A percentile compares a stretch with the other conserved stretches of the same genome.
Evolutionary conservation across 1,140 invertebrate genomes (phyloP).

Genomic region (Metaphire vulgaris): DNA sequence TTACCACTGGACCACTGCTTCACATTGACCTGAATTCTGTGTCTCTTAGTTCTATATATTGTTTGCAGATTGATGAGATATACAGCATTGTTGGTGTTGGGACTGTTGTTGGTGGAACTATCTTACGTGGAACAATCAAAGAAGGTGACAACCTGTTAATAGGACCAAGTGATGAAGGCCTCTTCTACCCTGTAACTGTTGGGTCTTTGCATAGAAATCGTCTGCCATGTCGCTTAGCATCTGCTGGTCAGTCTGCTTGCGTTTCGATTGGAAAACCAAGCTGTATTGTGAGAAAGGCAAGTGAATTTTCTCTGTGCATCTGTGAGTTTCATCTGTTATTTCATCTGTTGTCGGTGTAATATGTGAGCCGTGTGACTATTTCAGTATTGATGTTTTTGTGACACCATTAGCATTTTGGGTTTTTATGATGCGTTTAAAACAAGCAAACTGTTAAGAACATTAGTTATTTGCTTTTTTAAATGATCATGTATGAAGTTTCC

Average conservation of each 20-base stretch:
- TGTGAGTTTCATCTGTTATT: neutral
- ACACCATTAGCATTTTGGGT: too few relatives aligned
- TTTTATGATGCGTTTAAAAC: too few relatives aligned
- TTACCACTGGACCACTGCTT: too few relatives aligned
- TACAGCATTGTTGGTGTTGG: constrained; percentile 96
- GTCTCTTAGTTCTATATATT: neutral
- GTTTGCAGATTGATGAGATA: constrained; percentile 93
- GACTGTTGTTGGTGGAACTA: constrained; percentile 92
- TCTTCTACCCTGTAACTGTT: constrained; percentile 70
- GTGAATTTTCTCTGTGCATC: neutral
- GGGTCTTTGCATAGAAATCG: constrained; percentile 83
- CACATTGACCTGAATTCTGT: too few relatives aligned
- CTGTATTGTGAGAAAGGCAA: neutral
- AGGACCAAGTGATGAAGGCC: constrained; percentile 76
- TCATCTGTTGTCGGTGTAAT: too few relatives aligned
- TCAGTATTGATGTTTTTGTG: too few relatives aligned
- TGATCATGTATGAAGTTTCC: too few relatives aligned
- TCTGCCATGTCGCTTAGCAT: constrained; percentile 74
- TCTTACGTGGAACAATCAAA: constrained; percentile 71
- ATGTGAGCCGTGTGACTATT: too few relatives aligned
- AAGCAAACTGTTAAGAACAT: too few relatives aligned
- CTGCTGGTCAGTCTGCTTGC: constrained; percentile 83
- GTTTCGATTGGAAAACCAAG: constrained; percentile 63
- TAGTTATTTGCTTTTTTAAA: too few relatives aligned
- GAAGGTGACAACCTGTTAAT: constrained; percentile 73